Evolutionary conservation across 1,140 invertebrate species (phyloP).

Genomic region (Nasonia vitripennis): DNA sequence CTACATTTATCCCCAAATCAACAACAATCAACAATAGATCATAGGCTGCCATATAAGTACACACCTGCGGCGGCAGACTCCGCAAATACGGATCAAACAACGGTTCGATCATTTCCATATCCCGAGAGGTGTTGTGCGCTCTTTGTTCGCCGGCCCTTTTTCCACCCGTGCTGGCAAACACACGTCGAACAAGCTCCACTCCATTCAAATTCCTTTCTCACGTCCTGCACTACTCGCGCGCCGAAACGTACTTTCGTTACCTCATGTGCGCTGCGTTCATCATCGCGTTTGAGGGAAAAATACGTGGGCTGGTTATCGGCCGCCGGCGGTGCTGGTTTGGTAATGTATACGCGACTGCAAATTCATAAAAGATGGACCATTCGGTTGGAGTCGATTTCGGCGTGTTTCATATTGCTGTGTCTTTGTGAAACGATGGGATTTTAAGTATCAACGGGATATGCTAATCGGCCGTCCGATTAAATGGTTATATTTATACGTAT

Average conservation of each 20-base stretch:
- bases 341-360: background rate
- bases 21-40: background rate
- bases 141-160: conserved; percentile 8
- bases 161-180: background rate
- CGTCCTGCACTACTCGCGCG: background rate
- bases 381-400: too few species aligned
- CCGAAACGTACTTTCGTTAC: conserved; percentile 14
- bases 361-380: background rate
- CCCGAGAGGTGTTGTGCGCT: background rate
- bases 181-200: background rate
- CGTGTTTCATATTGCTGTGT: background rate
- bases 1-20: background rate
- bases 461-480: too few species aligned
- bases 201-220: conserved; percentile 38
- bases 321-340: background rate
- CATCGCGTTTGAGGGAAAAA: background rate
- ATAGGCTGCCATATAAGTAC: background rate
- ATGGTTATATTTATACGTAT: too few species aligned
- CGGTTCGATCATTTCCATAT: background rate
- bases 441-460: too few species aligned
- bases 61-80: background rate
- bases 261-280: background rate
- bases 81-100: background rate
- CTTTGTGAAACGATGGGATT: too few species aligned
- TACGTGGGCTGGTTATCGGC: background rate